Conservation (phyloP, 2,113 vertebrate genomes). For the Hyla sarda region DNA sequence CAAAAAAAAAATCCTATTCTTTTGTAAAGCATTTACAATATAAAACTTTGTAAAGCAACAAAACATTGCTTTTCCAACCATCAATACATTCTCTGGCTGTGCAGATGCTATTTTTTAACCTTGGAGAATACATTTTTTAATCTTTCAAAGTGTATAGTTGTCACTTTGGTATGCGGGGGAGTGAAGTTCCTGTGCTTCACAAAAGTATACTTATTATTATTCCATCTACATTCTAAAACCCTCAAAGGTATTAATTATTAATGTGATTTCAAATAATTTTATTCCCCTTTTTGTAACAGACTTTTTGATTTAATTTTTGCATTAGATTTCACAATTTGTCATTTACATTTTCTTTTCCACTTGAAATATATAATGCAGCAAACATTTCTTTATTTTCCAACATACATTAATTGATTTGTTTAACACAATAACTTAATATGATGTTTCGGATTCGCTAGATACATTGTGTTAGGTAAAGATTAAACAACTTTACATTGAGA, state of each 20-base stretch:
- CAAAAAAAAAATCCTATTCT: background rate
- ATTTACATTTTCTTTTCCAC: background rate
- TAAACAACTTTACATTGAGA: background rate
- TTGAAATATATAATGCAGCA: no score
- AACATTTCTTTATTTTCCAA: background rate
- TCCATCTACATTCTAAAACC: conserved; percentile 7
- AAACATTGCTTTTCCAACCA: no score
- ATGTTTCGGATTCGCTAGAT: background rate
- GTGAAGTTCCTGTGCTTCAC: conserved; percentile 1
- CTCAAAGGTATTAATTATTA: conserved; percentile 32
- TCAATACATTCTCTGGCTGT: background rate
- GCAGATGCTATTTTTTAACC: conserved; percentile 17
- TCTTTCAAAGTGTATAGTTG: conserved; percentile 7
- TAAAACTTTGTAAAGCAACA: no score
- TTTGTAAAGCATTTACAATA: no score
- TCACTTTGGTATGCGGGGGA: conserved; percentile 31
- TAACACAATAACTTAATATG: background rate
- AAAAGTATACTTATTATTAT: conserved; percentile 28
- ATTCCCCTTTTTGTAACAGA: conserved; percentile 13
- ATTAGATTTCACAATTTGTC: background rate
- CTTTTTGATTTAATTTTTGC: background rate
- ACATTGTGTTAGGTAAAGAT: background rate
- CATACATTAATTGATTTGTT: background rate
- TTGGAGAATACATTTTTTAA: conserved; percentile 26
- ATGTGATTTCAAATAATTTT: conserved; percentile 35